These are phyloP conservation scores for Cinclus mexicanus DNA, from an alignment of 2,113 vertebrate species.

Conservation along the genomic window DNA sequence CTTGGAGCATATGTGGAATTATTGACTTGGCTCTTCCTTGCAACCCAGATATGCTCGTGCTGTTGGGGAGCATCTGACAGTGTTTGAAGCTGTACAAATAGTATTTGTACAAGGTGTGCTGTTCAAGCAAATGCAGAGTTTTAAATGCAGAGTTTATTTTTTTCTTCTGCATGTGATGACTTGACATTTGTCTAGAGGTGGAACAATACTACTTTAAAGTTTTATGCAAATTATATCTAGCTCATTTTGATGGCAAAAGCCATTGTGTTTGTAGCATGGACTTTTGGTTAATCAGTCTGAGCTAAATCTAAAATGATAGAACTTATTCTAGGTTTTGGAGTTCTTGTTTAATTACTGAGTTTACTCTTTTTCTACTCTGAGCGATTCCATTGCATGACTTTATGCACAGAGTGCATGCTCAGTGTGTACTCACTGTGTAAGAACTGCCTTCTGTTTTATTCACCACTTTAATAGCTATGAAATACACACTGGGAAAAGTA, in stretches of 20 bases:
- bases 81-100: neutral
- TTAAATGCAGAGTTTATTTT: neutral
- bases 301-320: neutral
- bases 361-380: neutral
- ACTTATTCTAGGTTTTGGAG: neutral
- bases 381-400: neutral
- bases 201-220: neutral
- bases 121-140: neutral
- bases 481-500: neutral
- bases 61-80: neutral
- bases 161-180: neutral
- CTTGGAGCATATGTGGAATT: neutral
- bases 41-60: neutral
- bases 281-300: neutral
- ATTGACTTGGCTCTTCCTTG: neutral
- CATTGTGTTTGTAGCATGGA: neutral
- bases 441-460: neutral
- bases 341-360: neutral
- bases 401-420: neutral
- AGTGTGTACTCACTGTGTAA: neutral
- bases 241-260: neutral
- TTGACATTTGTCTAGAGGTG: neutral
- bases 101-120: neutral
- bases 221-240: neutral
- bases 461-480: neutral